A percentile compares a stretch with the other conserved stretches of the same genome.
phyloP scores from a whole-genome alignment of 2,113 vertebrate genomes.

The Perca schrenkii region DNA sequence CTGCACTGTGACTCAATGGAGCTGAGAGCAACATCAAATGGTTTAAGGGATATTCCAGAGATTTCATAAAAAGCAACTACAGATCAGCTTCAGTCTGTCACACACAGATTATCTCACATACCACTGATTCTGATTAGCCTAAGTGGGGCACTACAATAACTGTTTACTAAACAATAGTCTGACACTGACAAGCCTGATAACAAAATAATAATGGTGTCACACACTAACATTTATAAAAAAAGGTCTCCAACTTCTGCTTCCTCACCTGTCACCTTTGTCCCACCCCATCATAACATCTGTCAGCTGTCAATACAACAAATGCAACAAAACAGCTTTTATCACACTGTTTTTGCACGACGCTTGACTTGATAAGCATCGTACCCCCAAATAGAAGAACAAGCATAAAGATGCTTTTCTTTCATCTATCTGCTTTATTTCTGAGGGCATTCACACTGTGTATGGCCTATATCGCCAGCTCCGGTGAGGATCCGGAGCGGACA shows the following conservation, averaged over 20 bases:
- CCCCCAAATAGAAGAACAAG: slow-evolving; percentile 32
- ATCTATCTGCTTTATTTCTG: slow-evolving; percentile 40
- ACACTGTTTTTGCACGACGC: not conserved
- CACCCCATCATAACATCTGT: slow-evolving; percentile 37
- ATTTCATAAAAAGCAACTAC: not conserved
- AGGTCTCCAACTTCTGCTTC: slow-evolving; percentile 36
- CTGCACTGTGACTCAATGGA: slow-evolving; percentile 1
- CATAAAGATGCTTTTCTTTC: slow-evolving; percentile 1
- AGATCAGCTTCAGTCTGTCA: slow-evolving; percentile 3
- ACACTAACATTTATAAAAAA: slow-evolving; percentile 34
- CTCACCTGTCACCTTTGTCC: slow-evolving; percentile 53
- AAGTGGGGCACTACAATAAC: not conserved
- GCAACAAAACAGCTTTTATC: slow-evolving; percentile 52
- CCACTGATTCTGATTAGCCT: not conserved
- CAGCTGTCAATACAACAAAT: slow-evolving; percentile 32
- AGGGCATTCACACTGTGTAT: slow-evolving; percentile 38
- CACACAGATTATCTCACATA: slow-evolving; percentile 4
- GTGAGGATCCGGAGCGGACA: slow-evolving; percentile 59
- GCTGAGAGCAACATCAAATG: not conserved
- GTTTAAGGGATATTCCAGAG: slow-evolving; percentile 7
- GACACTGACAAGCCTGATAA: not conserved
- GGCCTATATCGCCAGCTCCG: slow-evolving; percentile 61
- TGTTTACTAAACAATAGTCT: not conserved
- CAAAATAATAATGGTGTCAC: slow-evolving; percentile 35
- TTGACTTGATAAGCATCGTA: slow-evolving; percentile 34